Base-by-base conservation (phyloP, 2,113 vertebrate species). In the Grammatotria lemairii region DNA sequence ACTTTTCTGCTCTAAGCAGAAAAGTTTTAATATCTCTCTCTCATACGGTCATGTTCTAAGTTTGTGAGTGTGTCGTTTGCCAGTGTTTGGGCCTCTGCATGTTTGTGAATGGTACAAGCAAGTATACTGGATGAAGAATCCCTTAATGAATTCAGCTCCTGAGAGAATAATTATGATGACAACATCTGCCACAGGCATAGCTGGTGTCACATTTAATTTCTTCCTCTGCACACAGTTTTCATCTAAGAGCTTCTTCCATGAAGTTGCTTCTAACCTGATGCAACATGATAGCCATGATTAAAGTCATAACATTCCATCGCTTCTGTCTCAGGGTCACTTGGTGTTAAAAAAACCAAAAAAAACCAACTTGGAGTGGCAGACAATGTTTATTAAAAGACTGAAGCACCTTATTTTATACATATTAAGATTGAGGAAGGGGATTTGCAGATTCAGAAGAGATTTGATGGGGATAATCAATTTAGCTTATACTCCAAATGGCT, bases 381-480 rank as follows among this genome's bases (percentile, higher is more conserved):
- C 9, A 5, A 5, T 55, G 81, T 83, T 79, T 68, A 51, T 90
- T 80, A 87, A 23, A 85, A 78, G 73, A 80, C 75, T 82, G 33
- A 17, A 88, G 53, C 54, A 80, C 82, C n/a, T 11, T 4, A 13
- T 75, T 80, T 70, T 75, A 38, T 79, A 83, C 70, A 85, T 87
- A 57, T 79, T 91, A 85, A 75, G 54, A 70, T 82, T 63, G n/a
- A 81, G 31, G 58, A 63, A 85, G 54, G 54, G 83, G 51, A 87
- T 88, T 86, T 91, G 33, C 9, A 54, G 81, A 57, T 85, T 80
- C 45, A 23, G 49, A 81, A 91, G 85, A 83, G 83, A 88, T 92
- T 78, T 75, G 63, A 86, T 49, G 21, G 28, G 40, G 78, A 84
- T 87, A 89, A 91, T 93, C 81, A 91, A 75, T 92, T 90, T 81